phyloP scores from a whole-genome alignment of 2,113 vertebrate species.

The Mionectes macconnelli region DNA sequence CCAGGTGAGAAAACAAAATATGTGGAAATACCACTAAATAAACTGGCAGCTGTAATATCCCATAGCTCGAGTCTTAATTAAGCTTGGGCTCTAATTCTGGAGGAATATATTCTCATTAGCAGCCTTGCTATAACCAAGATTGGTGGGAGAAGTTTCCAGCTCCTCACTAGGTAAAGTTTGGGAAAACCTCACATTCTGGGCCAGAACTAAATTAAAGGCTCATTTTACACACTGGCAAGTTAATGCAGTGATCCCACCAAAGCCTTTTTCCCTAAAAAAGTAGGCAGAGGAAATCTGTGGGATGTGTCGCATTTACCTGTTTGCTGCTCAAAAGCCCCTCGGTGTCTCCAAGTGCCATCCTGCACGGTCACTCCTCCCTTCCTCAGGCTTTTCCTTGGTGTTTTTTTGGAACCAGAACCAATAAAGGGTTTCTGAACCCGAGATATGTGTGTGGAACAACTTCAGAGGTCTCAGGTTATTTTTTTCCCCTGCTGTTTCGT shows the following conservation, averaged over 20 bases:
- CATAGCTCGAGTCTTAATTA: neutral
- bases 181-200: neutral
- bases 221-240: neutral
- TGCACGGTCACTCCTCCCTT: neutral
- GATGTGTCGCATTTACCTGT: neutral
- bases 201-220: neutral
- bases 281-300: neutral
- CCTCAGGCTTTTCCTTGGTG: neutral
- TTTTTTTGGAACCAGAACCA: constrained; percentile 7
- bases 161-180: neutral
- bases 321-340: neutral
- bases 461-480: neutral
- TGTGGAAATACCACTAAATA: neutral
- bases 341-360: neutral
- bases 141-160: neutral
- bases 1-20: neutral
- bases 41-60: neutral
- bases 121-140: neutral
- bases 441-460: neutral
- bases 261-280: neutral
- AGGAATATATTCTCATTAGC: neutral
- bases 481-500: neutral
- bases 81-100: neutral
- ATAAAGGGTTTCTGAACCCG: neutral
- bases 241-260: neutral